Evolutionary conservation across 1,140 invertebrate genomes (phyloP).

Genomic region (Lepidurus apus): DNA sequence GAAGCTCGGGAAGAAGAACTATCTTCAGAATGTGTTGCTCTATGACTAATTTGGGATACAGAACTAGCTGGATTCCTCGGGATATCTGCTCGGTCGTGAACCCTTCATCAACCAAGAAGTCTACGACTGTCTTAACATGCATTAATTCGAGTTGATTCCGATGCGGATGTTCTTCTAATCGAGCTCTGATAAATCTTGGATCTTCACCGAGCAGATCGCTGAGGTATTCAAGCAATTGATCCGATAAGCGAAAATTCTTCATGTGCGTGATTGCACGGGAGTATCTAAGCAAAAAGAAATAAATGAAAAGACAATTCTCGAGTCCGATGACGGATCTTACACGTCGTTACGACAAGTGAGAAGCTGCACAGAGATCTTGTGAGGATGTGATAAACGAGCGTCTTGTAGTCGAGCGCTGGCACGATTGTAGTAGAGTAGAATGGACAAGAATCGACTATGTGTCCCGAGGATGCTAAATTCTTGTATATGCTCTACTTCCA

Average conservation of each 20-base stretch:
- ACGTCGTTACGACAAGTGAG: background rate
- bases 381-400: background rate
- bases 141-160: conserved; percentile 15
- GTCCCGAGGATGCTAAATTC: background rate
- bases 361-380: conserved; percentile 10
- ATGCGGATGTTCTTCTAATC: conserved; percentile 9
- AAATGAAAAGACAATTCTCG: background rate
- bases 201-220: background rate
- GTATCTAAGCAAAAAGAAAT: background rate
- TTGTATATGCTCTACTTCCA: background rate
- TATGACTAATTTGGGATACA: conserved; percentile 27
- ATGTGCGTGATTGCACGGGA: background rate
- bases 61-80: conserved; percentile 26
- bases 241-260: background rate
- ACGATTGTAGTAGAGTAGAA: background rate
- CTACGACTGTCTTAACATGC: conserved; percentile 25
- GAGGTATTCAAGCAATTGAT: background rate
- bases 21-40: conserved; percentile 15
- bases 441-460: background rate
- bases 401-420: background rate
- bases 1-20: background rate
- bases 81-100: conserved; percentile 30
- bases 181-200: background rate
- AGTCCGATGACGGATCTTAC: background rate
- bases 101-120: background rate